These are phyloP conservation scores for Ctenopoma kingsleyae DNA, from an alignment of 2,797 vertebrate genomes.

Conservation along the genomic window DNA sequence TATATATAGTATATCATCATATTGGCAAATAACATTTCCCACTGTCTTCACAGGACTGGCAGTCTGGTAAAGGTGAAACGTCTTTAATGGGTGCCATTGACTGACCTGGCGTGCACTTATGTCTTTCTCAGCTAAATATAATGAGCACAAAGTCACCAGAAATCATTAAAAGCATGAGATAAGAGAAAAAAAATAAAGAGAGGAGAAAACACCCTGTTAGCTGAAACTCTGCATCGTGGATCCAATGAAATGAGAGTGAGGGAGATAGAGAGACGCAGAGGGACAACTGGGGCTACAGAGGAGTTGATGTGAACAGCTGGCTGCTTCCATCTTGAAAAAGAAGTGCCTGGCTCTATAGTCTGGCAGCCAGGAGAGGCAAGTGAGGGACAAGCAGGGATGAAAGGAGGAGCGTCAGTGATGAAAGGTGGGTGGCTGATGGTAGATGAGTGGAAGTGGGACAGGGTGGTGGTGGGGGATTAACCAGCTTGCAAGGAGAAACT, in stretches of 20 bases:
- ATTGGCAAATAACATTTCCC: neutral
- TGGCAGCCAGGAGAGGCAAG: constrained; percentile 59
- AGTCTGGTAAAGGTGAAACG: constrained; percentile 53
- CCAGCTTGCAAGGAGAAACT: constrained; percentile 55
- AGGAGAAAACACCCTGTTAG: constrained; percentile 8
- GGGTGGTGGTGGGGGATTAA: constrained; percentile 45
- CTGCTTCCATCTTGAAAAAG: constrained; percentile 48
- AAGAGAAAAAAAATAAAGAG: constrained; percentile 1
- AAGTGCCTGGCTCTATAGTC: constrained; percentile 45
- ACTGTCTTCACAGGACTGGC: constrained; percentile 22
- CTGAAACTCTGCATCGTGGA: constrained; percentile 6
- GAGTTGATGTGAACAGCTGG: constrained; percentile 67
- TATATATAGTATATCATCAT: constrained; percentile 5
- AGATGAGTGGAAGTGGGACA: constrained; percentile 69
- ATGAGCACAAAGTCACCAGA: constrained; percentile 60
- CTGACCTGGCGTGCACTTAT: constrained; percentile 50
- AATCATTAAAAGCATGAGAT: constrained; percentile 57
- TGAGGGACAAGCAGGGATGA: constrained; percentile 59
- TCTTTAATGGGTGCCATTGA: constrained; percentile 63
- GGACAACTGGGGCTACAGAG: constrained; percentile 27
- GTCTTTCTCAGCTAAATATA: constrained; percentile 47
- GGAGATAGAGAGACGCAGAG: constrained; percentile 24
- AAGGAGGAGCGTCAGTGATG: constrained; percentile 64
- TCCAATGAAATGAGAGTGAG: constrained; percentile 27
- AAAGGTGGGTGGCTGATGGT: constrained; percentile 68